These are phyloP conservation scores for Connochaetes taurinus DNA, from an alignment of 2,113 vertebrate species.

Conservation along the genomic window DNA sequence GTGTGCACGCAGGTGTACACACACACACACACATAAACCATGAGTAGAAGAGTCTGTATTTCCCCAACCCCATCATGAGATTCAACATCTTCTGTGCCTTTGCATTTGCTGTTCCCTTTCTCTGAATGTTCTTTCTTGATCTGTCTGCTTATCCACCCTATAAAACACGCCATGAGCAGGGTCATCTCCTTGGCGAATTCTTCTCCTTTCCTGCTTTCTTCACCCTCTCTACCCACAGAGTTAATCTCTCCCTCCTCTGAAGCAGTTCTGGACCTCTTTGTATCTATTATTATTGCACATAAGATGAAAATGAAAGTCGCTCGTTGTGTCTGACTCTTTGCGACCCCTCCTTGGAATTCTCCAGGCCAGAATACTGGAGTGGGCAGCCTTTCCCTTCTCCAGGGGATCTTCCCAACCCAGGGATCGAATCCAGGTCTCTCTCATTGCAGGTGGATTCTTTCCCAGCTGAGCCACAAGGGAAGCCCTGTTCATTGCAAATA, in stretches of 20 bases:
- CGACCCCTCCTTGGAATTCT: background rate
- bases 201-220: background rate
- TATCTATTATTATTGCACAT: background rate
- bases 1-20: background rate
- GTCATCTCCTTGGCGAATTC: background rate
- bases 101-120: background rate
- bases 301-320: background rate
- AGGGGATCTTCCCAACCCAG: background rate
- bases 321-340: background rate
- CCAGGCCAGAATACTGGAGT: background rate
- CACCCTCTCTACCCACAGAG: background rate
- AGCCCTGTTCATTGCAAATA: background rate
- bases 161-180: background rate
- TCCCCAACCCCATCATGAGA: background rate
- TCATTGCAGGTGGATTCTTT: background rate
- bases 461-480: background rate
- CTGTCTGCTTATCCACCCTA: background rate
- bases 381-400: background rate
- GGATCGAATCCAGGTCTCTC: background rate
- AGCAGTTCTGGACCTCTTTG: background rate
- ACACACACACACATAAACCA: background rate
- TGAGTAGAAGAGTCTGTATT: background rate
- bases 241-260: background rate
- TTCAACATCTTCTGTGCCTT: background rate
- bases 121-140: background rate